These are phyloP conservation scores for Eristalis intricaria DNA, from an alignment of 2,888 invertebrate species.

Conservation along the genomic window DNA sequence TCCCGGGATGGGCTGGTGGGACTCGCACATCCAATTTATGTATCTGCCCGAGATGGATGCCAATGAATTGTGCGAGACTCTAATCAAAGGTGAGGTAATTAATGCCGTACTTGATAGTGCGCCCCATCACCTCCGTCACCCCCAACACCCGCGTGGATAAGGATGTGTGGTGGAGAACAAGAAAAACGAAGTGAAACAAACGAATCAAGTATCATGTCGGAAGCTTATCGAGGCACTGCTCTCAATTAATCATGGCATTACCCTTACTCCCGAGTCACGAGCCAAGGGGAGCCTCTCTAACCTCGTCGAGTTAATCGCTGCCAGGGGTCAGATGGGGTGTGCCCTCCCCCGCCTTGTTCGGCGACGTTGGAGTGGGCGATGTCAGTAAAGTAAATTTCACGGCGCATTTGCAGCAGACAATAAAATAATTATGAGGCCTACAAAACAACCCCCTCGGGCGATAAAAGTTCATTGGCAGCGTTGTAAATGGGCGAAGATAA, in stretches of 20 bases:
- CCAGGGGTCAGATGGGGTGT: slow-evolving; percentile 44
- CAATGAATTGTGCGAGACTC: slow-evolving; percentile 62
- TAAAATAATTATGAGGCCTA: slow-evolving; percentile 75
- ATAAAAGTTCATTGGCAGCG: slow-evolving; percentile 56
- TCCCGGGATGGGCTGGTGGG: neutral
- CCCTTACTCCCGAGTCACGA: neutral
- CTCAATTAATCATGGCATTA: slow-evolving; percentile 63
- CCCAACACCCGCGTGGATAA: neutral
- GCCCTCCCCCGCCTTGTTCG: slow-evolving; percentile 16
- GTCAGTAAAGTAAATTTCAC: slow-evolving; percentile 75
- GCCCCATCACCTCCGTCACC: neutral
- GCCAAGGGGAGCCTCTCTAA: slow-evolving; percentile 47
- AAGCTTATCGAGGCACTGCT: slow-evolving; percentile 24
- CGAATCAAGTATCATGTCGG: slow-evolving; percentile 44
- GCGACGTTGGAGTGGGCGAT: slow-evolving; percentile 32
- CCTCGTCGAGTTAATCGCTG: slow-evolving; percentile 57
- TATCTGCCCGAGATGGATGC: slow-evolving; percentile 34
- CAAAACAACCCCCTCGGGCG: slow-evolving; percentile 26
- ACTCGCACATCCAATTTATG: slow-evolving; percentile 18
- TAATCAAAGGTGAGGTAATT: slow-evolving; percentile 72
- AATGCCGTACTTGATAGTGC: slow-evolving; percentile 69
- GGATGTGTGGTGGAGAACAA: neutral
- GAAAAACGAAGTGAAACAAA: neutral
- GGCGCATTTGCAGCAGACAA: slow-evolving; percentile 76
- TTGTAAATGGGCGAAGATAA: slow-evolving; percentile 43